phyloP scores from a whole-genome alignment of 2,888 invertebrate species.

The Portevinia maculata region DNA sequence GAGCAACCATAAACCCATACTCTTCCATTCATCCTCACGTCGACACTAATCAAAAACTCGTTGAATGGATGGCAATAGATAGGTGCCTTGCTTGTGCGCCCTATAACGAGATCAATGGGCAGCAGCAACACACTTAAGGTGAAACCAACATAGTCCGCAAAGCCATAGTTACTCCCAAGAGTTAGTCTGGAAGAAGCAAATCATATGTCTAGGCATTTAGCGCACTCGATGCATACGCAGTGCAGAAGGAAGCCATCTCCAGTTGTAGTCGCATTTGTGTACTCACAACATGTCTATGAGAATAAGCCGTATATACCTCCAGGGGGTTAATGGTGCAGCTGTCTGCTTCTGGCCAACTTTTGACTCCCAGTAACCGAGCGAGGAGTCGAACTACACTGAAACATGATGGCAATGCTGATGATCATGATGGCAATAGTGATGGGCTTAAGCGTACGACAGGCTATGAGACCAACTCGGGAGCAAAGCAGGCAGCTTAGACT shows the following conservation, averaged over 20 bases:
- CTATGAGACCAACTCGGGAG: slow-evolving; percentile 24
- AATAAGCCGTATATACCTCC: slow-evolving; percentile 24
- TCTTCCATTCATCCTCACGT: slow-evolving; percentile 37
- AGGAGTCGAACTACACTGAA: background rate
- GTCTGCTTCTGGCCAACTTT: slow-evolving; percentile 32
- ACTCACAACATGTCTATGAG: slow-evolving; percentile 4
- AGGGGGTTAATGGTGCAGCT: slow-evolving; percentile 58
- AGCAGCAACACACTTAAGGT: slow-evolving; percentile 31
- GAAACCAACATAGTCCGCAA: slow-evolving; percentile 30
- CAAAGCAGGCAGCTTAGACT: slow-evolving; percentile 39
- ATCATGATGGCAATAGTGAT: slow-evolving; percentile 61
- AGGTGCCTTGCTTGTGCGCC: slow-evolving; percentile 46
- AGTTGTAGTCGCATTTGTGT: slow-evolving; percentile 9
- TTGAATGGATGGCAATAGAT: slow-evolving; percentile 52
- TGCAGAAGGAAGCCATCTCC: slow-evolving; percentile 20
- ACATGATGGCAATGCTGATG: slow-evolving; percentile 40
- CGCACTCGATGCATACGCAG: slow-evolving; percentile 41
- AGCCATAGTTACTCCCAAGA: slow-evolving; percentile 7
- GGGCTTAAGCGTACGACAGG: slow-evolving; percentile 18
- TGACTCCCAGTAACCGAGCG: slow-evolving; percentile 9
- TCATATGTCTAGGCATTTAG: slow-evolving; percentile 31
- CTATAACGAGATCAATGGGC: slow-evolving; percentile 59
- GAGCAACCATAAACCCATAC: slow-evolving; percentile 45
- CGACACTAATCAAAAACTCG: slow-evolving; percentile 40
- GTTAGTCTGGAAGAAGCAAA: slow-evolving; percentile 43